These are phyloP conservation scores for Gortyna flavago DNA, from an alignment of 2,888 invertebrate genomes.

Conservation along the genomic window DNA sequence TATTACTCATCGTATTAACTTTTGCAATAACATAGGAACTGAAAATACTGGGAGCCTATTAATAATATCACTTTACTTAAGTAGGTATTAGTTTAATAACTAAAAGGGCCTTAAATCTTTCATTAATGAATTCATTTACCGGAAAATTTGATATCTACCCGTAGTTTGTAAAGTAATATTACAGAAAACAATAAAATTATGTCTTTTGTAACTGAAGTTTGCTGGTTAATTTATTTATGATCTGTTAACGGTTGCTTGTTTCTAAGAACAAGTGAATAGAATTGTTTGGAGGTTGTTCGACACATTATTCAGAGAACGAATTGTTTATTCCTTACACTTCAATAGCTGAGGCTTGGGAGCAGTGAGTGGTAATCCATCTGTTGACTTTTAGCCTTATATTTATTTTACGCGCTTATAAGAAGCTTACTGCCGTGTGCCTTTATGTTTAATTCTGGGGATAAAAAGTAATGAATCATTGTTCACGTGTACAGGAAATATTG, in stretches of 20 bases:
- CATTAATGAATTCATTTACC: conserved; percentile 16
- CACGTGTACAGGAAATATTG: neutral
- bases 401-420: conserved; percentile 41
- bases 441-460: conserved; percentile 2
- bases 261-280: conserved; percentile 26
- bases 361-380: conserved; percentile 56
- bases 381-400: conserved; percentile 48
- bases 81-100: neutral
- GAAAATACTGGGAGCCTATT: neutral
- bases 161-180: neutral
- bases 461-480: neutral
- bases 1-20: neutral
- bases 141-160: conserved; percentile 4
- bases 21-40: neutral
- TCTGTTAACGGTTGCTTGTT: conserved; percentile 13
- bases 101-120: conserved; percentile 15
- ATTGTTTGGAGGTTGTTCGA: conserved; percentile 32
- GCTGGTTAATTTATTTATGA: conserved; percentile 18
- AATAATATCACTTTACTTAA: conserved; percentile 3
- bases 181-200: conserved; percentile 24
- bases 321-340: conserved; percentile 57
- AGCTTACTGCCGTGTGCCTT: conserved; percentile 19
- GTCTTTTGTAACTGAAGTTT: conserved; percentile 10
- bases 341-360: conserved; percentile 18
- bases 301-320: conserved; percentile 41